Base-by-base conservation (phyloP, 2,888 invertebrate species). In the Scaptomyza caliginosa region DNA sequence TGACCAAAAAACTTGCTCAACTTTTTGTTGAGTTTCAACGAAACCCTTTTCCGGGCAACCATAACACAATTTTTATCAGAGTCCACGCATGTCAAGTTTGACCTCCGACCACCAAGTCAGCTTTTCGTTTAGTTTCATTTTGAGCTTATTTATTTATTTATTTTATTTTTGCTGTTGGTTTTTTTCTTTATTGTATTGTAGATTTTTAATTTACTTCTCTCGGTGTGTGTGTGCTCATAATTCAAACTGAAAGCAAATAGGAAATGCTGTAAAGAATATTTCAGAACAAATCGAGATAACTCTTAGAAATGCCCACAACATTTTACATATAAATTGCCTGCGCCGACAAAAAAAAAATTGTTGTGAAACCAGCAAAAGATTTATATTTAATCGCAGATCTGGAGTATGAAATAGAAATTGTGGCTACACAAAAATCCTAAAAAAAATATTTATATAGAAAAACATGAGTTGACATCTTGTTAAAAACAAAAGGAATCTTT, bases 281-380 rank as follows among this genome's bases (percentile, higher is more conserved):
- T 54, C 62, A 42, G 56, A 13, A 11, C 38, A 38, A 49, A 75
- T 59, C 64, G 58, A 64, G 76, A 73, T 73, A 65, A 57, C 48
- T 46, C 38, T 55, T 49, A 39, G 73, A 60, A 59, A 58, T 65
- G 59, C 30, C 50, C 51, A 48, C 45, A 67, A 67, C 28, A 62
- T 65, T 86, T 77, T 74, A 83, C 77, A 86, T 76, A 71, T 80
- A 81, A 77, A 81, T 86, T 86, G 86, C 77, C 63, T 67, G 63
- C 23, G 74, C 52, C 48, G 54, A 69, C 69, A 79, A 52, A 82
- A 78, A 63, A 32, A n/a, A n/a, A n/a, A n/a, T n/a, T n/a, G n/a
- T n/a, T n/a, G 45, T 55, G 51, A 64, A 62, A 28, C 45, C 59
- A 57, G 62, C 69, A 59, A 45, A 77, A 74, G 64, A 64, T 81